These are phyloP conservation scores for Drosophila repletoides DNA, from an alignment of 1,140 invertebrate species.

Conservation along the genomic window DNA sequence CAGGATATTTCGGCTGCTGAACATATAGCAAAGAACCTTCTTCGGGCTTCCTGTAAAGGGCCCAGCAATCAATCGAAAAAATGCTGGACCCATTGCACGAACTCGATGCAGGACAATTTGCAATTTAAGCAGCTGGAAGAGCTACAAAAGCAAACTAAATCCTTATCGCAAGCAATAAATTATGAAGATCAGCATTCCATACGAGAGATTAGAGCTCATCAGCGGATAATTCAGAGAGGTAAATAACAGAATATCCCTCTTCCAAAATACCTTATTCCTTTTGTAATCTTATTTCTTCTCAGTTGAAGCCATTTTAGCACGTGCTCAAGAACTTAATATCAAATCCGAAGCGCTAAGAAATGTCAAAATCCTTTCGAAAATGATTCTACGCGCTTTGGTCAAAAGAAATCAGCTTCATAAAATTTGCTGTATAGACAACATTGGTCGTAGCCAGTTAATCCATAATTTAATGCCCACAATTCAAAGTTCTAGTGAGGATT, in stretches of 20 bases:
- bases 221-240: slow-evolving; percentile 12
- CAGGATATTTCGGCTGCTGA: neutral
- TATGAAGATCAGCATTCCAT: neutral
- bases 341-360: neutral
- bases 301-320: slow-evolving; percentile 32
- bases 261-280: too few relatives aligned
- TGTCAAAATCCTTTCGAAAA: slow-evolving; percentile 24
- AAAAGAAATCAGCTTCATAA: neutral
- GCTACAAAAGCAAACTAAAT: neutral
- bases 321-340: slow-evolving; percentile 6
- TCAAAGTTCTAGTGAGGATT: too few relatives aligned
- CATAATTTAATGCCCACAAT: too few relatives aligned
- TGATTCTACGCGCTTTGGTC: slow-evolving; percentile 3
- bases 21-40: neutral
- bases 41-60: slow-evolving; percentile 16
- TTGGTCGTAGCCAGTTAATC: too few relatives aligned
- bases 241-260: neutral
- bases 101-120: neutral
- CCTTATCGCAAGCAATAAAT: neutral
- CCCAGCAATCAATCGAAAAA: slow-evolving; percentile 17
- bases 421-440: neutral
- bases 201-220: neutral
- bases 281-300: neutral
- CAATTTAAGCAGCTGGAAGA: neutral
- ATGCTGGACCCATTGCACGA: slow-evolving; percentile 29